Base-by-base conservation (phyloP, 2,797 vertebrate genomes). In the Sciurus vulgaris region DNA sequence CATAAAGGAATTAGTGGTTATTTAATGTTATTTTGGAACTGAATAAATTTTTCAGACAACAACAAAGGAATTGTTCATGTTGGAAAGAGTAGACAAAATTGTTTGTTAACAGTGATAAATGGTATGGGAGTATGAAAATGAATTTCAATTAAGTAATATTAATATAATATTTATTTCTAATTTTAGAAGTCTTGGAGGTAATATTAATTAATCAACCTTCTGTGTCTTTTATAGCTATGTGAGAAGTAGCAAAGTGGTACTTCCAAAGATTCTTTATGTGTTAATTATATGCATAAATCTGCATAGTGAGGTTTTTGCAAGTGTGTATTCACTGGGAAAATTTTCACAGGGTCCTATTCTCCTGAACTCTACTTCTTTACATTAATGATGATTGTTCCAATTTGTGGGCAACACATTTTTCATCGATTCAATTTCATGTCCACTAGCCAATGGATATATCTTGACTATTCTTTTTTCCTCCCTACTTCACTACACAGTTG, bases 161-260 rank as follows among this genome's bases (percentile, higher is more conserved):
- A 91, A 79, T 47, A 79, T 38, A 7, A 15, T n/a, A 79, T 96
- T 94, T 89, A 54, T 81, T 95, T 77, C 24, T 24, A 82, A 65
- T 67, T 61, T 85, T 33, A 18, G 83, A 77, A 86, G 63, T 78
- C 12, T 33, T 94, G 3, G 20, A 44, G 17, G 7, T 56, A 20
- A 49, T 86, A 17, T 67, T 22, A 22, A 33, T 88, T 78, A 92
- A 49, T 59, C 15, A 81, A n/a, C 0, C 14, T 89, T 72, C 41
- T 70, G 30, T 49, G 51, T 54, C 9, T 83, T 73, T 86, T 4
- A 22, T 3, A 76, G 7, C 26, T 13, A 7, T 61, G 28, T 49
- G 14, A 91, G 13, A 82, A 54, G 13, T 54, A 85, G 54, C 8
- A 85, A 30, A 59, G 2, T 30, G 65, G 11, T 4, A 86, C 72